A percentile compares a stretch with the other conserved stretches of the same genome.
phyloP scores from a whole-genome alignment of 2,888 invertebrate species.

The Erebia palarica region DNA sequence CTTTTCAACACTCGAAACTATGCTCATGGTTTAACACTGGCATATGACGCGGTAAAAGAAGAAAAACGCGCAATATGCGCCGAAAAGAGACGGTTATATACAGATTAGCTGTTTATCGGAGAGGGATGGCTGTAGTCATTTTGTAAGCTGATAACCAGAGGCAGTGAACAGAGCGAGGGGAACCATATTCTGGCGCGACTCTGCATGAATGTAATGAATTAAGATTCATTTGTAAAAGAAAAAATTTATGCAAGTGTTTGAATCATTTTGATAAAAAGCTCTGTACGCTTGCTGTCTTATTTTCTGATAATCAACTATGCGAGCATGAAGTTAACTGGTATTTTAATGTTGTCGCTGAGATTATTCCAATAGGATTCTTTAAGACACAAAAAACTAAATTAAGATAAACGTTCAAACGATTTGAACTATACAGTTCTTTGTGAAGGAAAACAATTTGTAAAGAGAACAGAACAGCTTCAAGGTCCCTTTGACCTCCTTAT shows the following conservation, averaged over 20 bases:
- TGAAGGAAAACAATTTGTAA: conserved; percentile 60
- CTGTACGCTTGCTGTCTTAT: conserved; percentile 38
- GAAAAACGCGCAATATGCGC: conserved; percentile 80
- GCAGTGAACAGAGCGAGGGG: conserved; percentile 78
- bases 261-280: conserved; percentile 62
- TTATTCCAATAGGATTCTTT: conserved; percentile 12
- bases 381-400: background rate
- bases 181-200: conserved; percentile 79
- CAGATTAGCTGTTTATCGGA: conserved; percentile 63
- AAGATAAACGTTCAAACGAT: conserved; percentile 3
- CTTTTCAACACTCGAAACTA: conserved; percentile 63
- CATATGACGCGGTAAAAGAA: conserved; percentile 81
- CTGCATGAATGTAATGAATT: conserved; percentile 80
- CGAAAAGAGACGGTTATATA: conserved; percentile 68
- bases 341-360: background rate
- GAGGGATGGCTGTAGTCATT: conserved; percentile 73
- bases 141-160: conserved; percentile 82
- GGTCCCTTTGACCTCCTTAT: conserved; percentile 59
- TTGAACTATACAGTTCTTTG: conserved; percentile 27
- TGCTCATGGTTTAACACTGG: conserved; percentile 68
- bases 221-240: conserved; percentile 74
- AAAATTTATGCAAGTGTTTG: conserved; percentile 62
- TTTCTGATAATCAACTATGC: conserved; percentile 4
- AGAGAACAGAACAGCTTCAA: conserved; percentile 56
- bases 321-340: background rate